Evolutionary conservation across 1,140 invertebrate species (phyloP), one percentile per base, ranked within the genome.

Genomic region (Batillaria attramentaria): DNA sequence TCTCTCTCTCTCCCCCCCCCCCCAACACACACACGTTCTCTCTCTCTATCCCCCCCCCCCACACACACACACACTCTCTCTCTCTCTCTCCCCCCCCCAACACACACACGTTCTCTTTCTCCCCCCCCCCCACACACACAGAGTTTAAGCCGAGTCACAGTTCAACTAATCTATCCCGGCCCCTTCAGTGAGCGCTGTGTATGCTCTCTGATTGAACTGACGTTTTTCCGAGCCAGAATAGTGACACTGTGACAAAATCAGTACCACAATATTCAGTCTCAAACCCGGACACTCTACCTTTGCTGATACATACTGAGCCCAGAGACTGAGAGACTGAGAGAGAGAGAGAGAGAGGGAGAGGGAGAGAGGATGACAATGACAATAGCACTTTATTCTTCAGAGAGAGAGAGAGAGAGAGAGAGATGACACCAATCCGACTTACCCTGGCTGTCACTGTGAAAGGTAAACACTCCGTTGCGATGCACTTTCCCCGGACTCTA

Each of bases 51-150:
- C 24, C 46, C 24, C 46, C 24, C 46, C 10, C 46, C 10, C 46
- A 50, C 46, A 50, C 46, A 50, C 46, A 50, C 46, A 50, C 46
- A 50, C 62, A 66, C 46, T 50, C 46, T 50, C 46, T 50, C 46
- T 50, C 46, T 13, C 46, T 50, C 46, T 13, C 24, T 50, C 46
- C 10, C 10, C 46, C 10, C 10, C 10, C 46, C 46, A 50, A 50
- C 46, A 50, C 10, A 10, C 10, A 13, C 46, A 13, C 46, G 10
- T 24, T 50, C 46, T 50, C 46, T 50, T 24, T 50, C 46, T 50
- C 46, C 24, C 46, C 24, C 46, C 24, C 46, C 10, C 46, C 10
- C 46, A 50, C 46, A 50, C 46, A 50, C 46, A 50, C 46, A 50
- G 8, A 50, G 8, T n/a, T n/a, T n/a, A n/a, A n/a, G n/a, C n/a